Percentiles rank a stretch among this genome's conserved stretches.
These are phyloP conservation scores for Stigmatopora argus DNA, from an alignment of 2,113 vertebrate genomes.

Conservation along the genomic window DNA sequence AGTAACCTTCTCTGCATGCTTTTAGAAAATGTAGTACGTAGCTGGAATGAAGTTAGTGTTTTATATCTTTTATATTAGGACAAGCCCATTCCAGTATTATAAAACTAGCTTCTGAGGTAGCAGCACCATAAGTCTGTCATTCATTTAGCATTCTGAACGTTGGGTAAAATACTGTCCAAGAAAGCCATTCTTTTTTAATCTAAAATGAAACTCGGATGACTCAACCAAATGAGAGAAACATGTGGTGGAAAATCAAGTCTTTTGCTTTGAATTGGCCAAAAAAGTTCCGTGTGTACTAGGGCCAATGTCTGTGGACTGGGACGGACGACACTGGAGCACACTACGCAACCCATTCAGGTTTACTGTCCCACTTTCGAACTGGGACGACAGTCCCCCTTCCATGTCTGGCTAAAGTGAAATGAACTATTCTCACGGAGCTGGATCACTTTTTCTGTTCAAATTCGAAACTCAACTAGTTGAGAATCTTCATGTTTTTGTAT, in stretches of 20 bases:
- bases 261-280: constrained; percentile 50
- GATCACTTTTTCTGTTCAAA: constrained; percentile 37
- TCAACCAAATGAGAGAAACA: constrained; percentile 42
- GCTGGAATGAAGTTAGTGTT: not conserved
- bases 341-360: constrained; percentile 28
- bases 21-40: not conserved
- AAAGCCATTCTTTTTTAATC: constrained; percentile 21
- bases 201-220: constrained; percentile 32
- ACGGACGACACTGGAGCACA: constrained; percentile 22
- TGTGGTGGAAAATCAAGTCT: constrained; percentile 30
- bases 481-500: not conserved
- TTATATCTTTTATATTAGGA: not conserved
- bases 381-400: constrained; percentile 13
- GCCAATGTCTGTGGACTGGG: constrained; percentile 40
- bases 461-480: constrained; percentile 15
- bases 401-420: constrained; percentile 40
- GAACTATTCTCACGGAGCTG: constrained; percentile 35
- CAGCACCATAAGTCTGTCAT: not conserved
- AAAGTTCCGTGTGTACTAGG: constrained; percentile 30
- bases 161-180: constrained; percentile 6
- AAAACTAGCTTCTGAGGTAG: no score
- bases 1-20: not conserved
- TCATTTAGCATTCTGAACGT: constrained; percentile 19
- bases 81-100: no score
- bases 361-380: constrained; percentile 49